Percentiles rank a stretch among this genome's conserved stretches.
These are phyloP conservation scores for Hofmannophila pseudospretella DNA, from an alignment of 2,888 invertebrate species.

Conservation along the genomic window DNA sequence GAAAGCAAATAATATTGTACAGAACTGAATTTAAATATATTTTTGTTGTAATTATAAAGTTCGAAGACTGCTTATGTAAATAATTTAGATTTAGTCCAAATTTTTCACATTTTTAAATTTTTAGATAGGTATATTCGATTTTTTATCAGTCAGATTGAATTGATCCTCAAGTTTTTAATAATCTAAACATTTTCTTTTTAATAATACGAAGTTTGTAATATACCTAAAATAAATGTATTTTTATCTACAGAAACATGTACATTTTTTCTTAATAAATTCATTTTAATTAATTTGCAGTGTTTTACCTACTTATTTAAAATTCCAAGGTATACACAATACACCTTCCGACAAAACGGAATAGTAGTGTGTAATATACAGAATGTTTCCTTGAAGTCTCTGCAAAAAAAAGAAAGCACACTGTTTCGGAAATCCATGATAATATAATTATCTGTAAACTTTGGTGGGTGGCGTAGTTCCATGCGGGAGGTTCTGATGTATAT, in stretches of 20 bases:
- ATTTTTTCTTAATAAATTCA: constrained; percentile 3
- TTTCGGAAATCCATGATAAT: too few species aligned
- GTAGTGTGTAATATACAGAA: constrained; percentile 91
- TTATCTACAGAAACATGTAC: constrained; percentile 1
- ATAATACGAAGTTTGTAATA: constrained; percentile 8
- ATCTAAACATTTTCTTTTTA: constrained; percentile 9
- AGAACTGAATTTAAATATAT: too few species aligned
- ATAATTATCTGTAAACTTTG: too few species aligned
- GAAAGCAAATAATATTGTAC: too few species aligned
- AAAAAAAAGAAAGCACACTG: constrained; percentile 38
- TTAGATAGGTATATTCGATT: too few species aligned
- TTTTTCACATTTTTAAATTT: background rate
- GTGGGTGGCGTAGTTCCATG: too few species aligned
- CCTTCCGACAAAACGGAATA: constrained; percentile 95
- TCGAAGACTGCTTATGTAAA: constrained; percentile 18
- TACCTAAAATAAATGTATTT: constrained; percentile 2
- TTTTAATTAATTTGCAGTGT: background rate
- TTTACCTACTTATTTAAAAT: constrained; percentile 79
- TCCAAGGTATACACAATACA: constrained; percentile 95
- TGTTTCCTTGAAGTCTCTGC: constrained; percentile 80
- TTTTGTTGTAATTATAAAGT: too few species aligned
- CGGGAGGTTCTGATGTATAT: too few species aligned
- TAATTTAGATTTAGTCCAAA: background rate
- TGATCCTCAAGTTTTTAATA: background rate
- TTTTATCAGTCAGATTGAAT: background rate